A percentile compares a stretch with the other conserved stretches of the same genome.
These are phyloP conservation scores for Zaprionus kolodkinae DNA, from an alignment of 1,140 invertebrate genomes.

Conservation along the genomic window DNA sequence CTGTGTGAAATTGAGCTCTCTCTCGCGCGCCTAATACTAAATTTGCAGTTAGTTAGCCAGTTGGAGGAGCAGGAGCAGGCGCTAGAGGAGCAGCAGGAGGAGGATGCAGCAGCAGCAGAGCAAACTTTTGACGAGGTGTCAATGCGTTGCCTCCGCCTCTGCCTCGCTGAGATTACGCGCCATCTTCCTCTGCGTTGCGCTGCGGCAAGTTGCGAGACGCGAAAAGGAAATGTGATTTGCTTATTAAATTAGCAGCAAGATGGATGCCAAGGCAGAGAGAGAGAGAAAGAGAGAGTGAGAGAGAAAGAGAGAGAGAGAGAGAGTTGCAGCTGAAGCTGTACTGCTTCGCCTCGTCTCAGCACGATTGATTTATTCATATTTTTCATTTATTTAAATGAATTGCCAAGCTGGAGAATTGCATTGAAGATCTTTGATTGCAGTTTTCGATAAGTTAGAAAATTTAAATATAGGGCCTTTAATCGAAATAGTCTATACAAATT, in stretches of 20 bases:
- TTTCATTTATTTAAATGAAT: conserved; percentile 27
- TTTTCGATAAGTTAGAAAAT: too few relatives aligned
- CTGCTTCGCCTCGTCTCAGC: not conserved
- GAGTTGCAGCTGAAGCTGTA: not conserved
- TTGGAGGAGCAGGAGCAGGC: not conserved
- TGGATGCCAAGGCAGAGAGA: conserved; percentile 6
- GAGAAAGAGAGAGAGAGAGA: not conserved
- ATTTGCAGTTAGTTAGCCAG: conserved; percentile 77
- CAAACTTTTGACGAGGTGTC: conserved; percentile 78
- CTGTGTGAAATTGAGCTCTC: conserved; percentile 73
- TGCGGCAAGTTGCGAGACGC: not conserved
- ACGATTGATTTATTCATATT: conserved; percentile 42
- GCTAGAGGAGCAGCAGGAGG: not conserved
- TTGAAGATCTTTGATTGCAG: not conserved
- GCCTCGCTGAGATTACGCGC: not conserved
- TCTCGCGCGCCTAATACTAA: conserved; percentile 70
- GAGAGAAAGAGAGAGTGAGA: not conserved
- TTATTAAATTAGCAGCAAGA: conserved; percentile 67
- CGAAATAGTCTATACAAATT: too few relatives aligned
- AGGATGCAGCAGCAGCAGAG: conserved; percentile 28
- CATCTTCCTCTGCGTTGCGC: too few relatives aligned
- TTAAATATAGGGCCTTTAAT: too few relatives aligned
- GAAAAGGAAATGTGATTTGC: conserved; percentile 75
- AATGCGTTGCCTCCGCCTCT: conserved; percentile 53
- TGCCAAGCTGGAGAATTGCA: not conserved